Base-by-base conservation (phyloP, 1,140 invertebrate species). In the Lutraria rhynchaena region DNA sequence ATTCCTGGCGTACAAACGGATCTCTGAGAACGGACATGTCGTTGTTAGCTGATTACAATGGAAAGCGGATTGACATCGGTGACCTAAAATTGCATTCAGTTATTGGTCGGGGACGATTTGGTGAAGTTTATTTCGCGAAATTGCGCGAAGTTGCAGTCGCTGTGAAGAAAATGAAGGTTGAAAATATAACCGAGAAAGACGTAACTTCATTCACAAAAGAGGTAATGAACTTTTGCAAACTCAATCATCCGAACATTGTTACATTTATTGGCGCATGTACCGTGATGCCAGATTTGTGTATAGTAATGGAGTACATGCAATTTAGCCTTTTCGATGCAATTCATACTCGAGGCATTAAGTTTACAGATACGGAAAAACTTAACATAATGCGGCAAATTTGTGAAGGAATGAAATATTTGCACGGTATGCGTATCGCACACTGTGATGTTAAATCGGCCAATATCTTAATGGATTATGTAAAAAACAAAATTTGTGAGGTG, bases 231-330 rank as follows among this genome's bases (percentile, higher is more conserved):
- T 65, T 86, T 24, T 76, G 81, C 35, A 37, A 53, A 15, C 46
- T 87, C 0, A 70, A 83, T 17, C 81, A 87, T 55, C 81, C 65
- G 0, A 86, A 84, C 33, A 84, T 87, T 17, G 84, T 87, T n/a
- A 60, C 63, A 31, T 87, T 86, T 35, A 57, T 86, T 2, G 86
- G 84, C 1, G 85, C 85, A 13, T 84, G 81, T 46, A 51, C 58
- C 5, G 61, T 55, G 17, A 81, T 60, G 7, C 78, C 85, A 24
- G 80, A 86, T 46, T 58, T 86, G 7, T 74, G 70, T 19, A 87
- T 86, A 27, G 77, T 87, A 1, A 84, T 85, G 82, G 86, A 87
- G 53, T 84, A 81, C 55, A 87, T 87, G 86, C 76, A 83, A 19
- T 74, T 67, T 31, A 85, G 81, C 55, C 31, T 87, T 49, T 83